A percentile compares a stretch with the other conserved stretches of the same genome.
Evolutionary conservation across 2,797 vertebrate genomes (phyloP).

Genomic region (Phataginus tetradactyla): DNA sequence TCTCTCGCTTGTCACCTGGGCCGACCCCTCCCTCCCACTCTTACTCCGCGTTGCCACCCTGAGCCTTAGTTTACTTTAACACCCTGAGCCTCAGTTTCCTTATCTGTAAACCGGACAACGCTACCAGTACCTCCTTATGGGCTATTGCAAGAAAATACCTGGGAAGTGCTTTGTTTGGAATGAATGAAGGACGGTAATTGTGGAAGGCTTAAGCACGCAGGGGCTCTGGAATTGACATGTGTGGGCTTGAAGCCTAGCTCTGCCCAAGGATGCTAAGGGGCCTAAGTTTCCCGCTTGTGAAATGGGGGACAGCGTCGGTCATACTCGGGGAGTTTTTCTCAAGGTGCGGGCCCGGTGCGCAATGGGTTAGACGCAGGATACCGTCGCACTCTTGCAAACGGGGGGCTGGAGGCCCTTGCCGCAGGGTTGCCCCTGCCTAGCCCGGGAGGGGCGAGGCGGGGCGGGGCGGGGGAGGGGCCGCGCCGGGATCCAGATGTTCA

Average conservation of each 20-base stretch:
- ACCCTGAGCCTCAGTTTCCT: not conserved
- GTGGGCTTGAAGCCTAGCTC: conserved; percentile 52
- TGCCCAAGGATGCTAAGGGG: not conserved
- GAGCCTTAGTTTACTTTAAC: not conserved
- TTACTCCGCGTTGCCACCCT: not conserved
- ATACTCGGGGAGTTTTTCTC: not conserved
- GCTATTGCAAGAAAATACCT: not conserved
- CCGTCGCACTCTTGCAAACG: not conserved
- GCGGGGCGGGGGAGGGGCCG: conserved; percentile 68
- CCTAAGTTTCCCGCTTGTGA: conserved; percentile 25
- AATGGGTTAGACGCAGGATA: not conserved
- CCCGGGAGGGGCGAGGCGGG: not conserved
- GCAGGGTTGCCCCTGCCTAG: not conserved
- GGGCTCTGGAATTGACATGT: conserved; percentile 7
- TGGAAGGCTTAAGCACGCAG: not conserved
- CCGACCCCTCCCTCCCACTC: too few species aligned
- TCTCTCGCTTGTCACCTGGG: not conserved
- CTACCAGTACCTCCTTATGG: not conserved
- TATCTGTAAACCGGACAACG: not conserved
- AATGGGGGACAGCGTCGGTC: not conserved
- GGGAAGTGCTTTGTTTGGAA: conserved; percentile 41
- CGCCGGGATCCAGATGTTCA: conserved; percentile 79
- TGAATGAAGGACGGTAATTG: conserved; percentile 1
- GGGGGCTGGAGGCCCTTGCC: not conserved
- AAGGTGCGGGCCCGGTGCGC: not conserved